A percentile compares a stretch with the other conserved stretches of the same genome.
Conservation (phyloP, 2,888 invertebrate genomes). For the Thysanoteuthis rhombus region DNA sequence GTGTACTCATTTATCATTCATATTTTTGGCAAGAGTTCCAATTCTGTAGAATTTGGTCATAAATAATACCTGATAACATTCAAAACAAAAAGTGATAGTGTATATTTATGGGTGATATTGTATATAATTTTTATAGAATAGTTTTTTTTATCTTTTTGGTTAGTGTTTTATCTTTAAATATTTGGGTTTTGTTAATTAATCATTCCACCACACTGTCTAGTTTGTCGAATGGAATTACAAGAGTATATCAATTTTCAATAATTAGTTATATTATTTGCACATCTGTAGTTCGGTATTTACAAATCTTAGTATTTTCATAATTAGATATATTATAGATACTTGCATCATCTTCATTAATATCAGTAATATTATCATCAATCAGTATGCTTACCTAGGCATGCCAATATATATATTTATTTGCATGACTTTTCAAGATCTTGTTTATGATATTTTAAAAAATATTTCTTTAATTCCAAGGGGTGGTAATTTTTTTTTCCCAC, state of each 20-base stretch:
- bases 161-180: neutral
- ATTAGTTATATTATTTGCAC: neutral
- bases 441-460: neutral
- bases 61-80: too few relatives aligned
- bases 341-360: neutral
- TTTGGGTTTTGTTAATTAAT: neutral
- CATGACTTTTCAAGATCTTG: neutral
- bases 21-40: too few relatives aligned
- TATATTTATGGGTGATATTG: too few relatives aligned
- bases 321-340: neutral
- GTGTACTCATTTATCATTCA: too few relatives aligned
- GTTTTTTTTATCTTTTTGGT: neutral
- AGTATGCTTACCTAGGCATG: conserved; percentile 12
- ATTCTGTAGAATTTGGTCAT: too few relatives aligned
- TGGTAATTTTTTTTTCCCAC: neutral
- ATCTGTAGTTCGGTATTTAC: neutral
- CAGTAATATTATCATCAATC: neutral
- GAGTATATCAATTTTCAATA: neutral
- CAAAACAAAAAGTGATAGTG: too few relatives aligned
- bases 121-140: too few relatives aligned
- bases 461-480: neutral
- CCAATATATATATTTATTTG: neutral
- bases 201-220: neutral
- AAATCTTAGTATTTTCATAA: neutral
- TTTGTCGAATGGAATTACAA: neutral